phyloP scores from a whole-genome alignment of 2,797 vertebrate genomes.

The Sebastes cheni region DNA sequence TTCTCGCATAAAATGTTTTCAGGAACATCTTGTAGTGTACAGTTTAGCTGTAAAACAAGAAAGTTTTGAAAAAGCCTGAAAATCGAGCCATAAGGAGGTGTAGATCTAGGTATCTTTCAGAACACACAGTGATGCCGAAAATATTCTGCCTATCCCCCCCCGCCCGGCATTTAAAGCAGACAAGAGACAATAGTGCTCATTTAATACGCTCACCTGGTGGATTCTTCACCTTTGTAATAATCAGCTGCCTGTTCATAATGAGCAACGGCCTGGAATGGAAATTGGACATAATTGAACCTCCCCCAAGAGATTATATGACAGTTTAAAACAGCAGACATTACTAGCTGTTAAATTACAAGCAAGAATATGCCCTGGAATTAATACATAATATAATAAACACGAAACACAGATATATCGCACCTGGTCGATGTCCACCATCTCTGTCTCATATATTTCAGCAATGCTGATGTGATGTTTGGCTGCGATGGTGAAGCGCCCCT shows the following conservation, averaged over 20 bases:
- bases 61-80: too few relatives aligned
- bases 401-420: slow-evolving; percentile 60
- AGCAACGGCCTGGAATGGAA: slow-evolving; percentile 85
- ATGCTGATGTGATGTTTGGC: slow-evolving; percentile 94
- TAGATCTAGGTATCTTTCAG: too few relatives aligned
- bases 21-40: too few relatives aligned
- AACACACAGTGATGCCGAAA: too few relatives aligned
- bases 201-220: slow-evolving; percentile 85
- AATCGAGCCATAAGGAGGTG: too few relatives aligned
- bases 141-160: too few relatives aligned
- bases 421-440: slow-evolving; percentile 93
- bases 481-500: slow-evolving; percentile 95
- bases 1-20: too few relatives aligned
- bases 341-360: neutral
- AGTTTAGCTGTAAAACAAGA: too few relatives aligned
- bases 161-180: too few relatives aligned
- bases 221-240: slow-evolving; percentile 96
- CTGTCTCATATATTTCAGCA: slow-evolving; percentile 92
- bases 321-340: neutral
- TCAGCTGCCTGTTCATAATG: slow-evolving; percentile 95
- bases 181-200: too few relatives aligned
- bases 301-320: neutral
- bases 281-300: neutral
- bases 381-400: neutral
- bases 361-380: neutral